Evolutionary conservation across 2,797 vertebrate genomes (phyloP).

Genomic region (Anguilla obscura): DNA sequence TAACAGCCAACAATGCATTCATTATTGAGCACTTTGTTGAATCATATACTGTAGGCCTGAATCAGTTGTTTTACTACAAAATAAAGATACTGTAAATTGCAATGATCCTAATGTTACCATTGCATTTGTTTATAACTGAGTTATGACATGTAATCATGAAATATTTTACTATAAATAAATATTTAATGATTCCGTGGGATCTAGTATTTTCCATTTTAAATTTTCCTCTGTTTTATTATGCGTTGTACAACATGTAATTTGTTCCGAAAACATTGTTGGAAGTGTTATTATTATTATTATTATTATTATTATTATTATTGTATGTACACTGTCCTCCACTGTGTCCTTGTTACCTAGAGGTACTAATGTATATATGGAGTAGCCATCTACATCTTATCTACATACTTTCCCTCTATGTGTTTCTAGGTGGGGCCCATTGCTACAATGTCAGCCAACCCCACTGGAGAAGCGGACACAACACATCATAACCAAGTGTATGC

Average conservation of each 20-base stretch:
- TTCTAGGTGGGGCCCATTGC: constrained; percentile 83
- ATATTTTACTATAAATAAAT: too few relatives aligned
- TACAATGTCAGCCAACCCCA: constrained; percentile 89
- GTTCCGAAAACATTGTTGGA: too few relatives aligned
- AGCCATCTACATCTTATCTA: not conserved
- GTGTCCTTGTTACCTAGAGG: not conserved
- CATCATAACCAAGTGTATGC: constrained; percentile 91
- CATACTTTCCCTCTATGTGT: not conserved
- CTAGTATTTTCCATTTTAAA: too few relatives aligned
- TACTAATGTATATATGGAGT: not conserved
- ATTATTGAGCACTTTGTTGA: too few relatives aligned
- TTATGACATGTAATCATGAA: too few relatives aligned
- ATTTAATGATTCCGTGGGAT: too few relatives aligned
- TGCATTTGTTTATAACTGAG: too few relatives aligned
- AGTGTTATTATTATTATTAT: too few relatives aligned
- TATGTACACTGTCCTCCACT: not conserved
- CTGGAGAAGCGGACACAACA: constrained; percentile 89
- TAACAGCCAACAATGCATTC: too few relatives aligned
- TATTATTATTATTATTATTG: not conserved
- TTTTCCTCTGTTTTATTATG: too few relatives aligned
- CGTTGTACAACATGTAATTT: too few relatives aligned
- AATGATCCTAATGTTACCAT: not conserved
- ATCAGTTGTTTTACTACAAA: not conserved
- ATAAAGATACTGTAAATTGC: not conserved
- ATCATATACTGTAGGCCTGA: not conserved